These are phyloP conservation scores for Erethizon dorsatum DNA, from an alignment of 2,797 vertebrate genomes.

Conservation along the genomic window DNA sequence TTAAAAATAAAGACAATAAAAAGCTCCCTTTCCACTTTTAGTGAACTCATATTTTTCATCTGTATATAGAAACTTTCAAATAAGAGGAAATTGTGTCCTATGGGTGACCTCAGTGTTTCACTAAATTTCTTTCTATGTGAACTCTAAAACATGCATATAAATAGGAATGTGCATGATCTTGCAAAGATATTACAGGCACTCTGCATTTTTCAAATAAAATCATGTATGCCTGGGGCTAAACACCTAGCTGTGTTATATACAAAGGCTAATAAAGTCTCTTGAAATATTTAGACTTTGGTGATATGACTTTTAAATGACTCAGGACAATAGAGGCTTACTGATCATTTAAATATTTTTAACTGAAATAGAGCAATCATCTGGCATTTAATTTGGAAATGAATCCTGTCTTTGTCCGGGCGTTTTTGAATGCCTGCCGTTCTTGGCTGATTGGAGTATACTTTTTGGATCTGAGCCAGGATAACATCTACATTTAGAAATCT, in stretches of 20 bases:
- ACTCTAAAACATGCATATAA: constrained; percentile 77
- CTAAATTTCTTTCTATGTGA: constrained; percentile 78
- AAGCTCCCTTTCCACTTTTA: not conserved
- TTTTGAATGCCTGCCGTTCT: not conserved
- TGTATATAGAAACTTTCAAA: constrained; percentile 77
- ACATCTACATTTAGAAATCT: not conserved
- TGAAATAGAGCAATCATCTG: constrained; percentile 6
- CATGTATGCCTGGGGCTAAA: constrained; percentile 24
- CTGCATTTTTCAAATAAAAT: constrained; percentile 47
- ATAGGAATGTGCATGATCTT: constrained; percentile 52
- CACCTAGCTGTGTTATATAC: not conserved
- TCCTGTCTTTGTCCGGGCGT: not conserved
- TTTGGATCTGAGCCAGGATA: not conserved
- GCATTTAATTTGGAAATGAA: not conserved
- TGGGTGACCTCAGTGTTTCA: constrained; percentile 78
- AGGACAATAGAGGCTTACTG: not conserved
- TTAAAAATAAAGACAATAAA: constrained; percentile 50
- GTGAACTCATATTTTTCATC: constrained; percentile 54
- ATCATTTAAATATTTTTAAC: constrained; percentile 33
- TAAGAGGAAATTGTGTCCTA: constrained; percentile 85
- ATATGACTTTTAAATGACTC: constrained; percentile 47
- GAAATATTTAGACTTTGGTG: constrained; percentile 60
- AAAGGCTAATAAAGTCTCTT: constrained; percentile 61
- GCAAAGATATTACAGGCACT: constrained; percentile 51
- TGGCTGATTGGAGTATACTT: not conserved